Conservation (phyloP, 2,113 vertebrate genomes). For the Eptesicus fuscus region DNA sequence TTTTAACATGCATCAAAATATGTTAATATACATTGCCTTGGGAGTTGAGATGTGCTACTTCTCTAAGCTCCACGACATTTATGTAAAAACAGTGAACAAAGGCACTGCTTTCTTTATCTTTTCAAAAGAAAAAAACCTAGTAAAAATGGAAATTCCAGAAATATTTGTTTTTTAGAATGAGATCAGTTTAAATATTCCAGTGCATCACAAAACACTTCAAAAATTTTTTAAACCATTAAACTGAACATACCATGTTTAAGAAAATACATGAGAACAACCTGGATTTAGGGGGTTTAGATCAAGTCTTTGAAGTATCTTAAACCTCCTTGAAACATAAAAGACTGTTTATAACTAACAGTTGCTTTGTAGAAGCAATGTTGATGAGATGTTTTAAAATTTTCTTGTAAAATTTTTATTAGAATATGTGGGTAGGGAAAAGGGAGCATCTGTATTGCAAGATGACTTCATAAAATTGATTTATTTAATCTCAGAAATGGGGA, state of each 20-base stretch:
- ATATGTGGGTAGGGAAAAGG: conserved; percentile 51
- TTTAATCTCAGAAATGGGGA: conserved; percentile 48
- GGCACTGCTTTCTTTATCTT: background rate
- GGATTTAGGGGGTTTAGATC: conserved; percentile 49
- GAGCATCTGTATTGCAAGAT: conserved; percentile 36
- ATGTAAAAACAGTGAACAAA: background rate
- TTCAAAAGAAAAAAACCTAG: background rate
- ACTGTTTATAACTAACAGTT: conserved; percentile 61
- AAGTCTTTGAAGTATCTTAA: conserved; percentile 62
- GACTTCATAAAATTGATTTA: conserved; percentile 30
- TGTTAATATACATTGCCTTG: background rate
- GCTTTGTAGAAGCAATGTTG: conserved; percentile 61
- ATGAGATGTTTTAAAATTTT: conserved; percentile 59
- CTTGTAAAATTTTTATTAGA: conserved; percentile 72
- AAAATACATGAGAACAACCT: conserved; percentile 40
- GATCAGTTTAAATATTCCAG: background rate
- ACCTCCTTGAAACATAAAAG: conserved; percentile 45
- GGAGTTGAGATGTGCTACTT: background rate
- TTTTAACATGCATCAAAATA: background rate
- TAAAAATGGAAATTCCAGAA: conserved; percentile 24
- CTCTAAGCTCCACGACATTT: background rate
- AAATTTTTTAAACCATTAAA: conserved; percentile 10
- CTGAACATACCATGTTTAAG: conserved; percentile 12
- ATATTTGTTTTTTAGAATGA: conserved; percentile 7
- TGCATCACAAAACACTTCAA: background rate